Base-by-base conservation (phyloP, 2,113 vertebrate genomes). In the Barnardius zonarius region DNA sequence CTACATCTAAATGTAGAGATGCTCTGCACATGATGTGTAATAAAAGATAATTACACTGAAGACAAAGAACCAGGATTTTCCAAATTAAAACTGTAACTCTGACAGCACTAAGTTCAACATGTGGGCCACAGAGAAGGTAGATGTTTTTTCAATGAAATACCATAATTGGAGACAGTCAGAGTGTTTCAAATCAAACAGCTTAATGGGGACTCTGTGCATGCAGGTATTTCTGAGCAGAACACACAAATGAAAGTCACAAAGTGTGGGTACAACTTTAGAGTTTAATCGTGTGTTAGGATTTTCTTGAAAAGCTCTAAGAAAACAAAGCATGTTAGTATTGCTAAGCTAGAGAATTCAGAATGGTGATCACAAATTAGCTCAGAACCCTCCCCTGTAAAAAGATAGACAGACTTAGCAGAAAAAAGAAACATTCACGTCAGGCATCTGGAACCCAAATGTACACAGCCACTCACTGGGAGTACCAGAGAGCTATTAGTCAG, bases 101-200 rank as follows among this genome's bases (percentile, higher is more conserved):
- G 59, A 90, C 62, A 89, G 82, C 74, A 68, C 23, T 25, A 51
- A 51, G 44, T 62, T 83, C 74, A 82, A 88, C 92, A 94, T 68
- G 70, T 90, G 95, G 82, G 41, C 66, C n/a, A 52, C 85, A 90
- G 75, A 91, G 52, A 79, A 92, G 82, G 66, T 55, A 91, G 66
- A 52, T 24, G 22, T 10, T 82, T 91, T 92, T 68, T 61, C 82
- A 70, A 8, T 74, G 41, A 70, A 94, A 86, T 51, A 68, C 0
- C 9, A 63, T 83, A 84, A 90, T 6, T 85, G 48, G 84, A 96
- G 70, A 68, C 81, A 91, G 77, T 3, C 59, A 48, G 28, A 63
- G 37, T 5, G 35, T 62, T 92, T 84, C 81, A 87, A 61, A 20
- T 43, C 69, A 59, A 86, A 79, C 30, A 59, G 37, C 20, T 72